Conservation (phyloP, 2,797 vertebrate genomes). For the Sebastes aleutianus region DNA sequence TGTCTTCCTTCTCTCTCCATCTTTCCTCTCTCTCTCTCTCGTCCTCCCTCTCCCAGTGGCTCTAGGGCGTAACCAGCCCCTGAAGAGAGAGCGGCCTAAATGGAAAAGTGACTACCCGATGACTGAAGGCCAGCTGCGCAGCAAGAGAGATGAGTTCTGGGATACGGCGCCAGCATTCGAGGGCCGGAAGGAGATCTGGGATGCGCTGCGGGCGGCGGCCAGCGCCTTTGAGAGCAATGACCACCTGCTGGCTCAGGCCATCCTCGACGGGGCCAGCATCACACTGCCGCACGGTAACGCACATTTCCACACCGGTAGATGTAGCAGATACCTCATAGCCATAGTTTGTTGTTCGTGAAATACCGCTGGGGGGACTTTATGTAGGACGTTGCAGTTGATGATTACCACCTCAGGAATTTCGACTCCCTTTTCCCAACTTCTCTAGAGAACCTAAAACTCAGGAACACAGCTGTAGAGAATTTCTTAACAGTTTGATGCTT, state of each 20-base stretch:
- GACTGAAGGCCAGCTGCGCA: constrained; percentile 97
- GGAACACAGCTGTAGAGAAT: neutral
- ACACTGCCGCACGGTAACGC: constrained; percentile 93
- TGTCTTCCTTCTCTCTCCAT: neutral
- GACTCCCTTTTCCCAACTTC: neutral
- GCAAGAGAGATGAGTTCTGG: constrained; percentile 98
- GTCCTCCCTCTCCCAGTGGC: constrained; percentile 82
- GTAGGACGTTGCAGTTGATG: neutral
- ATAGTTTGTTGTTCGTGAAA: constrained; percentile 4
- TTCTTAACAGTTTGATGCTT: neutral
- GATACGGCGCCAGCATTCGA: constrained; percentile 97
- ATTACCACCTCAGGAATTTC: constrained; percentile 10
- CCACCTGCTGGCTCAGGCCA: constrained; percentile 96
- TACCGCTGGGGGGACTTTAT: neutral
- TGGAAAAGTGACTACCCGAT: constrained; percentile 99
- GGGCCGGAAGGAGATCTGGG: constrained; percentile 98
- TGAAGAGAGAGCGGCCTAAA: constrained; percentile 98
- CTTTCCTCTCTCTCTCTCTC: constrained; percentile 1
- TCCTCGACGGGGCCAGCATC: constrained; percentile 97
- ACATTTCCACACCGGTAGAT: neutral
- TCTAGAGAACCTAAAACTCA: neutral
- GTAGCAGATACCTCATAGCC: neutral
- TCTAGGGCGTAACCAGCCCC: constrained; percentile 95
- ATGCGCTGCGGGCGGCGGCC: constrained; percentile 93
- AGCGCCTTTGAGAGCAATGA: constrained; percentile 96